Conservation (phyloP, 2,797 vertebrate genomes). For the Phyllotis vaccarum region DNA sequence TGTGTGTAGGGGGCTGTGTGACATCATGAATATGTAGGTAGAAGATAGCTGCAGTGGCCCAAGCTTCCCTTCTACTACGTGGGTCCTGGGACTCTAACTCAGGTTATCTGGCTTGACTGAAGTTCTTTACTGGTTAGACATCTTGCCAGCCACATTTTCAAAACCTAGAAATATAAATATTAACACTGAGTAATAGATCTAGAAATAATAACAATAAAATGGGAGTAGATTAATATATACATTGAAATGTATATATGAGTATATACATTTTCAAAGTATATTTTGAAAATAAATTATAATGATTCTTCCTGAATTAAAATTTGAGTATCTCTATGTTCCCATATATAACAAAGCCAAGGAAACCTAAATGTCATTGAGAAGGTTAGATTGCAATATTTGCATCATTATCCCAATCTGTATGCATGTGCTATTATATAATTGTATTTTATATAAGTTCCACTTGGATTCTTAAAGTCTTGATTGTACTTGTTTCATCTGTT, state of each 20-base stretch:
- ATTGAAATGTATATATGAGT: too few relatives aligned
- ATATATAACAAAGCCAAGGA: background rate
- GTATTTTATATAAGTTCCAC: background rate
- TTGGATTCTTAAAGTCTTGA: background rate
- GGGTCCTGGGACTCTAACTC: background rate
- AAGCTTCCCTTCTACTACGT: background rate
- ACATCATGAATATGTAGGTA: background rate
- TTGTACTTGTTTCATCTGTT: background rate
- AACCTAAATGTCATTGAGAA: background rate
- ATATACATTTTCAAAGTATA: background rate
- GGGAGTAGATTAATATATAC: background rate
- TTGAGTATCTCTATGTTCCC: background rate
- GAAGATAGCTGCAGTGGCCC: background rate
- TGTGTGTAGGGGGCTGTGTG: background rate
- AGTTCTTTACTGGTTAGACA: background rate
- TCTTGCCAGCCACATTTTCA: background rate
- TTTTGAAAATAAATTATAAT: background rate
- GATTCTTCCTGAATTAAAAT: background rate
- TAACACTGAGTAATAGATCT: background rate
- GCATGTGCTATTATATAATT: background rate
- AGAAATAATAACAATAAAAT: constrained; percentile 9
- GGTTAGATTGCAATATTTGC: background rate
- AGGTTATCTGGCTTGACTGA: background rate
- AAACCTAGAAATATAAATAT: background rate
- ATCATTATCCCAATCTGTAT: too few relatives aligned